Percentiles rank a stretch among this genome's conserved stretches.
Conservation (phyloP, 2,113 vertebrate species). For the Diadophis punctatus region DNA sequence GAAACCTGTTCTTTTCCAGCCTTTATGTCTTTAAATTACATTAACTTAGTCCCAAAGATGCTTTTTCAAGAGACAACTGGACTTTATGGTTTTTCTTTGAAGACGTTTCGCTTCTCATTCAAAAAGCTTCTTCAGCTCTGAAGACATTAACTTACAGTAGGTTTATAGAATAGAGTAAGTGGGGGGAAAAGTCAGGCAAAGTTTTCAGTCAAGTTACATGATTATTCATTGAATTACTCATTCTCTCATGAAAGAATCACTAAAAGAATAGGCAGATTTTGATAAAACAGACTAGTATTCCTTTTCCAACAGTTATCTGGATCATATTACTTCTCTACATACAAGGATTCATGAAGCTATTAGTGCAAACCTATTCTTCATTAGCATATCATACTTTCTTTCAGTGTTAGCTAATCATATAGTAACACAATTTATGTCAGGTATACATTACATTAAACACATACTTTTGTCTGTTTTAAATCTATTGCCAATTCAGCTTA, state of each 20-base stretch:
- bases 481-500: neutral
- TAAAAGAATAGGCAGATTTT: neutral
- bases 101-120: too few species aligned
- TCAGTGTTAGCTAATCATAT: neutral
- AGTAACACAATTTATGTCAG: neutral
- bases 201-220: neutral
- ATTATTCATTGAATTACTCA: neutral
- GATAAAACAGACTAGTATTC: neutral
- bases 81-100: too few species aligned
- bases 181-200: neutral
- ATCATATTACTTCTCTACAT: neutral
- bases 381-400: neutral
- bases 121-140: too few species aligned
- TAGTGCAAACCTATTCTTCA: neutral
- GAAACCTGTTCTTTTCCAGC: neutral
- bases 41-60: neutral
- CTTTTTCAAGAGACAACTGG: too few species aligned
- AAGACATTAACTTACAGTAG: neutral
- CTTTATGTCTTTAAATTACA: neutral
- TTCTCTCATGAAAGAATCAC: neutral
- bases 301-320: neutral
- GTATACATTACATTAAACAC: neutral
- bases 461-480: neutral
- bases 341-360: neutral
- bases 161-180: neutral